Base-by-base conservation (phyloP, 1,140 invertebrate species). In the Lethocerus indicus region DNA sequence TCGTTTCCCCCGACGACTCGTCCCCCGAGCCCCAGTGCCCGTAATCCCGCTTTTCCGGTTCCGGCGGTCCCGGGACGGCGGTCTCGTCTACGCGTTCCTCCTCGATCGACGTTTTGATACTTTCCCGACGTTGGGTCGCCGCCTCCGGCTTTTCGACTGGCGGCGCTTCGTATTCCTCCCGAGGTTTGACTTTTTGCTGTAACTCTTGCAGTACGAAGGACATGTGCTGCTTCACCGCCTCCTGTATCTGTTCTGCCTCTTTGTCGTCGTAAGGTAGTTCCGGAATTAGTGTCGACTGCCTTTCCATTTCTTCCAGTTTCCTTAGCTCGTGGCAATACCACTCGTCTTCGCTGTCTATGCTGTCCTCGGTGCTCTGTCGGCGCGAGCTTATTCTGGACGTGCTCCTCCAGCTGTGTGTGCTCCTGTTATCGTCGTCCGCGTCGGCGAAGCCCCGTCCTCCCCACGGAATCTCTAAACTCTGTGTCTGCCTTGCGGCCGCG, bases 291-390 rank as follows among this genome's bases (percentile, higher is more conserved):
- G 79, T 73, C 6, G 74, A 75, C 53, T 81, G 79, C 53, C 79
- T 69, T 63, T 92, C 87, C 59, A 90, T 69, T 67, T 89, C 82
- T 65, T 91, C 83, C 29, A 92, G 62, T 64, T 90, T 87, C 40
- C 81, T 70, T 45, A 90, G 59, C 59, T 90, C 87, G 61, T 92
- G 88, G 54, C 83, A 84, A 58, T 89, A 92, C 81, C 87, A 92
- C 67, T 91, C 87, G 60, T 92, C 87, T 65, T 92, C 87, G 36
- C 83, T 87, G 63, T 92, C 87, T 49, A 92, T 91, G 50, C 83
- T 87, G 57, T 92, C 87, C 67, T 90, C 87, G 0, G 87, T 91
- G 61, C 86, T 89, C 67, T 92, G 87, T 29, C 87, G 67, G 58
- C 87, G 71, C 1, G 87, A 90, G 4, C 85, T 87, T n/a, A 85